Conservation (phyloP, 2,888 invertebrate genomes). For the Sinhomidia bicolor region DNA sequence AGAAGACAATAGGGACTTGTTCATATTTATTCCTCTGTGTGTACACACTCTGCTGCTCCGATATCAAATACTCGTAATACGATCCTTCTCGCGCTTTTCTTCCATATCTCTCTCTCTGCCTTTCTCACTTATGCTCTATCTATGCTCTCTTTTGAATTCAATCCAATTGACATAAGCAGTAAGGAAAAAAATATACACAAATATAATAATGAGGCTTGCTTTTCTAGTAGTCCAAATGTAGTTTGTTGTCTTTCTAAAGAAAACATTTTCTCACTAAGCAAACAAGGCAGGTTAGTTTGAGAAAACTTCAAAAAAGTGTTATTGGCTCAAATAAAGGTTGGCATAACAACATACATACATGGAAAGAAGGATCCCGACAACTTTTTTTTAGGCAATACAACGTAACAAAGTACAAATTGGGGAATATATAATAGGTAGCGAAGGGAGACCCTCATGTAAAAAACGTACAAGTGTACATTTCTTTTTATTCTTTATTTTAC, state of each 20-base stretch:
- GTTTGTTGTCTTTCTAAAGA: not conserved
- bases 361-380: too few species aligned
- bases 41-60: not conserved
- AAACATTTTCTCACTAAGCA: not conserved
- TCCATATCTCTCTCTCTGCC: not conserved
- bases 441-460: not conserved
- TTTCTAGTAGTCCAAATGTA: not conserved
- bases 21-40: conserved; percentile 27
- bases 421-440: not conserved
- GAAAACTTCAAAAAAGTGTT: not conserved
- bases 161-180: conserved; percentile 2
- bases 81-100: not conserved
- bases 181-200: not conserved
- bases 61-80: conserved; percentile 7
- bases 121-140: too few species aligned
- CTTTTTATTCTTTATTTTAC: too few species aligned
- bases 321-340: conserved; percentile 31
- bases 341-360: too few species aligned
- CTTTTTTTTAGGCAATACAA: too few species aligned
- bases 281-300: not conserved
- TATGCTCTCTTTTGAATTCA: not conserved
- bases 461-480: conserved; percentile 7
- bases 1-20: conserved; percentile 39
- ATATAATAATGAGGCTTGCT: conserved; percentile 3
- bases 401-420: not conserved